Conservation (phyloP, 2,888 invertebrate genomes). For the Poecilobothrus nobilitatus region DNA sequence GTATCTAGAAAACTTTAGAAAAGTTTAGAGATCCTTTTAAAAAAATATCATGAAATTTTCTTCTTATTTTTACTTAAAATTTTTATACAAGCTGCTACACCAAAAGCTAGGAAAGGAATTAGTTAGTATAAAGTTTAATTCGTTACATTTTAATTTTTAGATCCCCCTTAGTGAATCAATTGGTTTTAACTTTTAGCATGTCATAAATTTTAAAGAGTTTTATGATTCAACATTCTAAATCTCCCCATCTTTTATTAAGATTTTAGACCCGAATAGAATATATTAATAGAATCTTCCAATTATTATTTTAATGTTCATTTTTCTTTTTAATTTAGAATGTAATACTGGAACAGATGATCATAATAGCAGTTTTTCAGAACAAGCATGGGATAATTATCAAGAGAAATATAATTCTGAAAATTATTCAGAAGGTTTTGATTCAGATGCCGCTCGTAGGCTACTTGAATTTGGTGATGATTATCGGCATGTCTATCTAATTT, state of each 20-base stretch:
- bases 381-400: slow-evolving; percentile 95
- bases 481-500: slow-evolving; percentile 42
- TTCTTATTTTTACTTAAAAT: slow-evolving; percentile 18
- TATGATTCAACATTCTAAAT: no score
- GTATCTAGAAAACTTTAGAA: neutral
- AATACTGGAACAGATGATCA: slow-evolving; percentile 63
- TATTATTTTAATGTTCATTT: no score
- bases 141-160: neutral
- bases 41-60: slow-evolving; percentile 10
- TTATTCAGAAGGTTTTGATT: slow-evolving; percentile 78
- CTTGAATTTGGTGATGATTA: slow-evolving; percentile 87
- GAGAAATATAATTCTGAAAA: slow-evolving; percentile 87
- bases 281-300: no score
- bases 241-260: no score
- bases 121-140: slow-evolving; percentile 24
- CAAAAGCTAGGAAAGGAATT: slow-evolving; percentile 37
- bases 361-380: slow-evolving; percentile 72
- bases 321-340: slow-evolving; percentile 41
- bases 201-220: no score
- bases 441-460: slow-evolving; percentile 72
- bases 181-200: no score
- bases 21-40: neutral
- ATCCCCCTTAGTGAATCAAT: no score
- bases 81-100: slow-evolving; percentile 40
- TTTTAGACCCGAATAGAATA: no score